Evolutionary conservation across 2,797 vertebrate genomes (phyloP).

Genomic region (Orientallactaga sibirica): DNA sequence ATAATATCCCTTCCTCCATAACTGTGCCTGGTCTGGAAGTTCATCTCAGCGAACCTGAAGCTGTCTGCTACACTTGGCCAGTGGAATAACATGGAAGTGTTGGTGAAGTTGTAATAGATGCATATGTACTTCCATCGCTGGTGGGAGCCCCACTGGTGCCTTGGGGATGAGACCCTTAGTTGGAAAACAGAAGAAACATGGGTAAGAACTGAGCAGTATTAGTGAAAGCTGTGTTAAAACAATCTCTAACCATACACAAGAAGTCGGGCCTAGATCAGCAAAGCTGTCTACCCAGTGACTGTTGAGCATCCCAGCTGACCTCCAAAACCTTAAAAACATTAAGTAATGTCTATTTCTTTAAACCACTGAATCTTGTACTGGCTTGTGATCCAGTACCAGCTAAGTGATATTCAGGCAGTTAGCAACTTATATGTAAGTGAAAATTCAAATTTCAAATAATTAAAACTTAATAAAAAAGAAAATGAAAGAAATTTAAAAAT

Average conservation of each 20-base stretch:
- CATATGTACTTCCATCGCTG: background rate
- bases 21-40: too few species aligned
- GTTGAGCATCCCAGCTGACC: background rate
- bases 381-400: background rate
- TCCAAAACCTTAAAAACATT: background rate
- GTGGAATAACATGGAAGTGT: background rate
- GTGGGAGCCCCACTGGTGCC: background rate
- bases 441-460: constrained; percentile 34
- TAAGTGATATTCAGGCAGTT: background rate
- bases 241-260: background rate
- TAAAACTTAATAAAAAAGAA: background rate
- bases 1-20: too few species aligned
- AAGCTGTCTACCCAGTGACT: background rate
- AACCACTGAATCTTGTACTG: background rate
- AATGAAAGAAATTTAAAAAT: background rate
- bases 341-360: background rate
- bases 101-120: background rate
- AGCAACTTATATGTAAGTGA: background rate
- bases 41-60: too few species aligned
- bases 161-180: background rate
- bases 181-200: background rate
- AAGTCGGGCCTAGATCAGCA: background rate
- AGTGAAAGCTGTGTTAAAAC: background rate
- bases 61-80: too few species aligned
- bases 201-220: background rate